Evolutionary conservation across 2,113 vertebrate genomes (phyloP).

Genomic region (Cygnus atratus): DNA sequence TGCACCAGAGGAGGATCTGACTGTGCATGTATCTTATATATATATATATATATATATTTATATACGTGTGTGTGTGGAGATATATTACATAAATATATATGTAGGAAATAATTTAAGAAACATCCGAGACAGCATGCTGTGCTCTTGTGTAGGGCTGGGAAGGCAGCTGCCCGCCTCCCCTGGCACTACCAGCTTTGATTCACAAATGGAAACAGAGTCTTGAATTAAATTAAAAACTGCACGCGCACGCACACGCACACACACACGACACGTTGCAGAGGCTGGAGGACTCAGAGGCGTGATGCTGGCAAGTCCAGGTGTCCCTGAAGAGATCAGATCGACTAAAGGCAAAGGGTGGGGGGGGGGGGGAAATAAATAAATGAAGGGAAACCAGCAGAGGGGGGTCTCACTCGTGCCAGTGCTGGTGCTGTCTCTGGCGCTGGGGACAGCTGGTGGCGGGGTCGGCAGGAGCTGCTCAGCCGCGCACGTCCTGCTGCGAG

Average conservation of each 20-base stretch:
- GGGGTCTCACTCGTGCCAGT: background rate
- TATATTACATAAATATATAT: slow-evolving; percentile 62
- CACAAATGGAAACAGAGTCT: slow-evolving; percentile 49
- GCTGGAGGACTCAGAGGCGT: background rate
- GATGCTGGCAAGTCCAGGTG: background rate
- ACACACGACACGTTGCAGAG: background rate
- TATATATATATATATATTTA: slow-evolving; percentile 37
- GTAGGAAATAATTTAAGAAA: slow-evolving; percentile 61
- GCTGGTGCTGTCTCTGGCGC: background rate
- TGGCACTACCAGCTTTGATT: slow-evolving; percentile 20
- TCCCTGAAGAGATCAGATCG: slow-evolving; percentile 56
- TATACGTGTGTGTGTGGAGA: slow-evolving; percentile 38
- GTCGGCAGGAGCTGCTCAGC: slow-evolving; percentile 3
- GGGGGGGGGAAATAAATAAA: background rate
- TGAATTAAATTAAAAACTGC: slow-evolving; percentile 54
- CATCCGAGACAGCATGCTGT: slow-evolving; percentile 50
- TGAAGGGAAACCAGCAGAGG: background rate
- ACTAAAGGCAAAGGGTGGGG: background rate
- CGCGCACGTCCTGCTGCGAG: background rate
- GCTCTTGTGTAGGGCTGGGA: slow-evolving; percentile 9
- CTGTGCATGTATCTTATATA: background rate
- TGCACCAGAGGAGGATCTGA: slow-evolving; percentile 16
- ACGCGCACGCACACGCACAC: background rate
- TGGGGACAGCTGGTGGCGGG: background rate
- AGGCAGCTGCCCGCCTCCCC: background rate